Percentiles rank a stretch among this genome's conserved stretches.
Conservation (phyloP, 2,797 vertebrate genomes). For the Oreonectes daqikongensis region DNA sequence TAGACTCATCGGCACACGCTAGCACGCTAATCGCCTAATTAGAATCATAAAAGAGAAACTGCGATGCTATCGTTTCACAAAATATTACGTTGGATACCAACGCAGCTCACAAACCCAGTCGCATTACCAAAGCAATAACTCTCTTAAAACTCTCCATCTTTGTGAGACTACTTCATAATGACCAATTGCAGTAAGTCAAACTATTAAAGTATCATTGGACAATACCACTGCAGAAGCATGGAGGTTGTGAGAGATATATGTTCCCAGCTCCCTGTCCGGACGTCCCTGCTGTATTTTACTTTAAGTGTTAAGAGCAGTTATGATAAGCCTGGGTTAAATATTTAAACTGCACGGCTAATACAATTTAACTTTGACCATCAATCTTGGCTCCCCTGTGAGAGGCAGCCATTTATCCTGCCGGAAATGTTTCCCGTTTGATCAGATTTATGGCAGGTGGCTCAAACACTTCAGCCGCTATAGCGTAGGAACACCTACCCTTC, state of each 20-base stretch:
- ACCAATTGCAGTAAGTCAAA: slow-evolving; percentile 22
- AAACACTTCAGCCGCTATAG: background rate
- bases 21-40: slow-evolving; percentile 23
- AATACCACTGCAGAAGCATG: slow-evolving; percentile 20
- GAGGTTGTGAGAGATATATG: slow-evolving; percentile 40
- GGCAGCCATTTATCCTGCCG: slow-evolving; percentile 73
- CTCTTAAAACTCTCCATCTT: slow-evolving; percentile 1
- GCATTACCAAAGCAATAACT: background rate
- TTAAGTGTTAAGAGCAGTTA: slow-evolving; percentile 89
- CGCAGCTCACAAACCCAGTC: background rate
- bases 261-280: slow-evolving; percentile 53
- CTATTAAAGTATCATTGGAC: slow-evolving; percentile 32
- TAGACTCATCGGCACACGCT: slow-evolving; percentile 24
- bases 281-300: slow-evolving; percentile 75
- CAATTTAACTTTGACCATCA: slow-evolving; percentile 89
- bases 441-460: slow-evolving; percentile 81
- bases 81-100: background rate
- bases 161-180: slow-evolving; percentile 5
- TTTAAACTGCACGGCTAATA: slow-evolving; percentile 87
- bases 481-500: background rate
- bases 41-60: slow-evolving; percentile 11
- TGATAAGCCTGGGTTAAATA: slow-evolving; percentile 90
- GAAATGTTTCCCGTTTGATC: slow-evolving; percentile 77
- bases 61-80: background rate
- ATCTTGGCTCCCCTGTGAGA: slow-evolving; percentile 76